Percentiles rank a stretch among this genome's conserved stretches.
Conservation (phyloP, 2,797 vertebrate species). For the Enteromius unitaeniatus region DNA sequence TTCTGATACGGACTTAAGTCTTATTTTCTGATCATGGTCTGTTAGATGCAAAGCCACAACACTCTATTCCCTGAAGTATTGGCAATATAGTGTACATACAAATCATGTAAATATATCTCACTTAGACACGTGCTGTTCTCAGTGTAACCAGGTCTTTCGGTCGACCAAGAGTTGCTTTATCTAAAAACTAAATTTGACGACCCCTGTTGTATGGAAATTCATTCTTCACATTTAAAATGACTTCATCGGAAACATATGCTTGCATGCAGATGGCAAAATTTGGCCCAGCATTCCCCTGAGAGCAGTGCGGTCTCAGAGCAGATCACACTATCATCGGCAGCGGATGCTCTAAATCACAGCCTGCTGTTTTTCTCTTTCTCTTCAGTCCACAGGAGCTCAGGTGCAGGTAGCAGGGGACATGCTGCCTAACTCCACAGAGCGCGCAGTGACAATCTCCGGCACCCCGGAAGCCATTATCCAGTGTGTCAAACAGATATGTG, state of each 20-base stretch:
- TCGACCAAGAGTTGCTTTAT: neutral
- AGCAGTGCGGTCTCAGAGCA: constrained; percentile 15
- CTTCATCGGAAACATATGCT: neutral
- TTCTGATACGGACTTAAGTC: no score
- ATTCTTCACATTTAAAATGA: constrained; percentile 19
- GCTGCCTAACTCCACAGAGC: constrained; percentile 97
- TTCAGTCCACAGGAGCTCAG: constrained; percentile 96
- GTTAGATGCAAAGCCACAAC: neutral
- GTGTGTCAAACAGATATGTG: constrained; percentile 98
- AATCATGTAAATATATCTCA: neutral
- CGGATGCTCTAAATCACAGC: neutral
- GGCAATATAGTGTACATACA: neutral
- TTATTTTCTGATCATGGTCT: neutral
- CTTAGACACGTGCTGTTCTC: constrained; percentile 1
- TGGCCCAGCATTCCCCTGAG: constrained; percentile 14
- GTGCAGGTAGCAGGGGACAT: constrained; percentile 97
- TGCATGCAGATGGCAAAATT: constrained; percentile 37
- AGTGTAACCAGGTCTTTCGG: neutral
- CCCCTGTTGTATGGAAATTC: neutral
- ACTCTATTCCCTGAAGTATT: no score
- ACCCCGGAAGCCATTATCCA: constrained; percentile 98
- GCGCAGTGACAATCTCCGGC: constrained; percentile 97
- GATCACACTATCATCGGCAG: constrained; percentile 5
- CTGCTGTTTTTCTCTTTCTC: constrained; percentile 30
- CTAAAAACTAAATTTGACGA: neutral